Conservation (phyloP, 2,888 invertebrate species). For the Tetanocera ferruginea region DNA sequence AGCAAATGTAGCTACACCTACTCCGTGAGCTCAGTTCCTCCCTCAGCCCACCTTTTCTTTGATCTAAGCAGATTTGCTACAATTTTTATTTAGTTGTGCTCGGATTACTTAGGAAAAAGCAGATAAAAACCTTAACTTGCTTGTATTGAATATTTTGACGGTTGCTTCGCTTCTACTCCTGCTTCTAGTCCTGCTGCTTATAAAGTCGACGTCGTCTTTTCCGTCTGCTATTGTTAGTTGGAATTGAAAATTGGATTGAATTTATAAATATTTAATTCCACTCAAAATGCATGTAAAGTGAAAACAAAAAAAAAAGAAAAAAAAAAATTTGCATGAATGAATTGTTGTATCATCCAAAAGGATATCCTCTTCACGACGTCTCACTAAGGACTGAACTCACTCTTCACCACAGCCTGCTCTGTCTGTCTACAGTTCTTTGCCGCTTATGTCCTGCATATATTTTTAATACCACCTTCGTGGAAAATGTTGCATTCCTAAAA, state of each 20-base stretch:
- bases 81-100: constrained; percentile 21
- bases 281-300: constrained; percentile 29
- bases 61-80: no score
- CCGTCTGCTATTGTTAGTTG: not conserved
- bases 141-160: constrained; percentile 2
- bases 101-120: constrained; percentile 51
- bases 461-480: constrained; percentile 27
- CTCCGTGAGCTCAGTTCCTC: no score
- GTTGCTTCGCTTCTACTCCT: not conserved
- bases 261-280: constrained; percentile 69
- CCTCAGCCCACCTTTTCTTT: no score
- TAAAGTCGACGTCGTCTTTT: not conserved
- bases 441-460: constrained; percentile 54
- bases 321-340: constrained; percentile 29
- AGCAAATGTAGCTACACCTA: no score
- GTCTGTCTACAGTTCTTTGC: constrained; percentile 10
- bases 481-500: constrained; percentile 50
- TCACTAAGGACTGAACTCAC: no score
- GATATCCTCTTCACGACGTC: not conserved
- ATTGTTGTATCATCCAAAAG: not conserved
- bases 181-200: not conserved
- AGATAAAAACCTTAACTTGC: not conserved
- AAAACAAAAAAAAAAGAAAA: constrained; percentile 2
- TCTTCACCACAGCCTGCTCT: not conserved
- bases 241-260: constrained; percentile 65